Base-by-base conservation (phyloP, 1,140 invertebrate genomes). In the Tetramorium simillimum region DNA sequence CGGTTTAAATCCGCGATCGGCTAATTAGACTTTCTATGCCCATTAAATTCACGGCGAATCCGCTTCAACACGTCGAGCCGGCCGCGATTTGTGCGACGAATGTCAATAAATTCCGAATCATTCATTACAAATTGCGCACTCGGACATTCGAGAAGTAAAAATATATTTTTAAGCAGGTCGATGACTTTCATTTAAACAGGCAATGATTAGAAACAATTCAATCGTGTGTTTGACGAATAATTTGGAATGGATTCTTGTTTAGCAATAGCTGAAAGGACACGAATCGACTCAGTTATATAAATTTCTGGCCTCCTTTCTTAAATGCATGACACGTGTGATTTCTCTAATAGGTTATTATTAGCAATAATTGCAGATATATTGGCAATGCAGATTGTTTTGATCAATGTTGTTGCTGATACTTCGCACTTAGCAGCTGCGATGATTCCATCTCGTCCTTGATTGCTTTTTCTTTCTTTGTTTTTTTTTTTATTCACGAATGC, bases 371-470 rank as follows among this genome's bases (percentile, higher is more conserved):
- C 46, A 3, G 4, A 1, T 51, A 1, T 24, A 63, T 69, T 24
- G 33, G 24, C 40, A 21, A n/a, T 3, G 46, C 69, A 49, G 24
- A n/a, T 33, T 33, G 28, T 51, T 33, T 37, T 4, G 69, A 67
- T 46, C 5, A 56, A 33, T 24, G 1, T 53, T 21, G 24, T 62
- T 14, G 21, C 9, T 9, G 60, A 1, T 24, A 40, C 28, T 21
- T 51, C 21, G 85, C 58, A 62, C 40, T 90, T 88, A 81, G 81
- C 56, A 60, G 77, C 75, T 75, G 21, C 70, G 70, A 72, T 72
- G 88, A 89, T 53, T 82, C 67, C 73, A 77, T 72, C 77, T 58
- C 46, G 88, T 90, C 88, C 89, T 90, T 90, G 89, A 63, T 40
- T 72, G 67, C 65, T 86, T 90, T 69, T 88, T 84, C 10, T 43